Conservation (phyloP, 2,888 invertebrate genomes). For the Drosophila demipolita region DNA sequence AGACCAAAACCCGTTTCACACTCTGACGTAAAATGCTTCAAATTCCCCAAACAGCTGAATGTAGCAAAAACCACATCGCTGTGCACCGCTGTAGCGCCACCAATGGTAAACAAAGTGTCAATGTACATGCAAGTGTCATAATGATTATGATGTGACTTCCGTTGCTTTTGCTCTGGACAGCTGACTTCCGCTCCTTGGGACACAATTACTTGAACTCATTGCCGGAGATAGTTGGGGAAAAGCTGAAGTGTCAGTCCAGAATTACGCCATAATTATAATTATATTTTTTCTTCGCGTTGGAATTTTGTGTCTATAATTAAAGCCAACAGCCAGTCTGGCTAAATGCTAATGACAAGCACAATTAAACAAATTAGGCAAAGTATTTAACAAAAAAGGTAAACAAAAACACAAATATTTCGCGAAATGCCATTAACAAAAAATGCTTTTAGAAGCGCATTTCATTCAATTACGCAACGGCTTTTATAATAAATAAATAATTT, state of each 20-base stretch:
- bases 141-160: slow-evolving; percentile 36
- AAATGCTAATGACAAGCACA: slow-evolving; percentile 58
- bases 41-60: slow-evolving; percentile 23
- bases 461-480: slow-evolving; percentile 40
- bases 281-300: slow-evolving; percentile 17
- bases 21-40: slow-evolving; percentile 44
- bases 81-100: slow-evolving; percentile 25
- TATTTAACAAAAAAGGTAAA: slow-evolving; percentile 18
- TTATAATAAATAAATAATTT: slow-evolving; percentile 79
- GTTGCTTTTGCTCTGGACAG: slow-evolving; percentile 23
- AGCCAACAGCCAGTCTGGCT: slow-evolving; percentile 15
- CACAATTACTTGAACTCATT: slow-evolving; percentile 44
- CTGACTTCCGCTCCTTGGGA: slow-evolving; percentile 29
- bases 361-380: slow-evolving; percentile 58
- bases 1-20: slow-evolving; percentile 49
- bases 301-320: slow-evolving; percentile 31
- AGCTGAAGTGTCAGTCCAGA: neutral
- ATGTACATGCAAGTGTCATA: slow-evolving; percentile 37
- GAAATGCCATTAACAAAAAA: slow-evolving; percentile 16
- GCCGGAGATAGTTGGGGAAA: slow-evolving; percentile 4
- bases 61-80: neutral
- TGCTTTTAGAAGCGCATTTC: slow-evolving; percentile 48
- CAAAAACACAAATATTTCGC: neutral
- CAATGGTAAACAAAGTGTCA: slow-evolving; percentile 34
- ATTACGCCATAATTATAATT: slow-evolving; percentile 20